A percentile compares a stretch with the other conserved stretches of the same genome.
These are phyloP conservation scores for Bedellia somnulentella DNA, from an alignment of 2,888 invertebrate species.

Conservation along the genomic window DNA sequence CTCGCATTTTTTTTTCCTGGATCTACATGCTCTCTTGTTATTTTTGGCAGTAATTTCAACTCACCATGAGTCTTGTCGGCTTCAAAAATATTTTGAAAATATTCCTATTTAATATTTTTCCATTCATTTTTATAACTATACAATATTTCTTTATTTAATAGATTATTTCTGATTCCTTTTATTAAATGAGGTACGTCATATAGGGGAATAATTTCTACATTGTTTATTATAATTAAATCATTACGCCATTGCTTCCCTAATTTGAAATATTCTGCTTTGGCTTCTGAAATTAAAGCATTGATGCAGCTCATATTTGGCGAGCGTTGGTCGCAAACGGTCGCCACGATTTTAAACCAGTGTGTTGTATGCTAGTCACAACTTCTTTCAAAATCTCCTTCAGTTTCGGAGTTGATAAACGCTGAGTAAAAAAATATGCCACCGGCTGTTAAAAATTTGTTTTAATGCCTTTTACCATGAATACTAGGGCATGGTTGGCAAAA, in stretches of 20 bases:
- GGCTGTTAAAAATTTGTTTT: slow-evolving; percentile 13
- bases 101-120: slow-evolving; percentile 15
- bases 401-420: slow-evolving; percentile 9
- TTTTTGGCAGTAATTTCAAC: slow-evolving; percentile 3
- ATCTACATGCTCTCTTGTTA: slow-evolving; percentile 4
- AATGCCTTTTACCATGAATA: slow-evolving; percentile 15
- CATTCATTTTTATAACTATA: slow-evolving; percentile 8
- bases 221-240: slow-evolving; percentile 9
- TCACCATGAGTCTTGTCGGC: slow-evolving; percentile 2
- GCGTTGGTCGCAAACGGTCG: slow-evolving; percentile 15
- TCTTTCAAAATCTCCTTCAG: slow-evolving; percentile 11
- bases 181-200: slow-evolving; percentile 1
- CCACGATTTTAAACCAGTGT: neutral
- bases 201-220: slow-evolving; percentile 11
- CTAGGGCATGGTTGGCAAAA: slow-evolving; percentile 13
- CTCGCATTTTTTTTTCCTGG: slow-evolving; percentile 3
- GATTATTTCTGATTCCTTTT: neutral
- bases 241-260: slow-evolving; percentile 10
- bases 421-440: slow-evolving; percentile 15
- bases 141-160: slow-evolving; percentile 10
- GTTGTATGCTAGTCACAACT: slow-evolving; percentile 8
- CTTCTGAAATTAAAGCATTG: slow-evolving; percentile 11
- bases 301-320: slow-evolving; percentile 13
- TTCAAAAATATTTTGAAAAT: slow-evolving; percentile 11
- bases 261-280: slow-evolving; percentile 9